These are phyloP conservation scores for Erythrolamprus reginae DNA, from an alignment of 2,113 vertebrate genomes.

Conservation along the genomic window DNA sequence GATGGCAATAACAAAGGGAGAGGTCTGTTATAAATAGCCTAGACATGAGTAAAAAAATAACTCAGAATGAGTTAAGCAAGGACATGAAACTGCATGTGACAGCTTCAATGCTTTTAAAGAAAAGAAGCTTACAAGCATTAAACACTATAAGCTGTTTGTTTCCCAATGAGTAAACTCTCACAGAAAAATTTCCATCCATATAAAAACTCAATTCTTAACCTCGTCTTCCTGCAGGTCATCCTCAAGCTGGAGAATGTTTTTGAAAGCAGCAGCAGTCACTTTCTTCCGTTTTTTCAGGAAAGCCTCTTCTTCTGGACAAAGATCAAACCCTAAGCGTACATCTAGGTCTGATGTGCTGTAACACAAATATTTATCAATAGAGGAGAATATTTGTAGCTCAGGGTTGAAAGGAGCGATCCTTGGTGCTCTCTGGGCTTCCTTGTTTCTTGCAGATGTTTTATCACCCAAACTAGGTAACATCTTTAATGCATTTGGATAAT, in stretches of 20 bases:
- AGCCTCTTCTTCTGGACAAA: conserved; percentile 71
- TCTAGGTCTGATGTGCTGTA: conserved; percentile 62
- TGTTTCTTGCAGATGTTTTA: neutral
- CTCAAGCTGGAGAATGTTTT: conserved; percentile 70
- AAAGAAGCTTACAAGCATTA: neutral
- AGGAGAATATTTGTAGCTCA: neutral
- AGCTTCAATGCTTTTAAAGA: neutral
- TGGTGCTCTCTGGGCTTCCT: neutral
- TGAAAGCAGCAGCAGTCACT: conserved; percentile 67
- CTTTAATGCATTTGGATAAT: neutral
- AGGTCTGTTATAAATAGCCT: neutral
- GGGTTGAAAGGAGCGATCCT: neutral
- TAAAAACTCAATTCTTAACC: conserved; percentile 52
- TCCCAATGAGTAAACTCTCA: neutral
- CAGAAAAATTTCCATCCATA: neutral
- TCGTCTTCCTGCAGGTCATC: conserved; percentile 61
- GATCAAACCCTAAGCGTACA: conserved; percentile 73
- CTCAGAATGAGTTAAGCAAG: neutral
- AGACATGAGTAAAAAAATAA: neutral
- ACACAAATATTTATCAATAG: conserved; percentile 4
- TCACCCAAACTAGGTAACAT: neutral
- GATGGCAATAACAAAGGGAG: neutral
- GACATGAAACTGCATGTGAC: neutral
- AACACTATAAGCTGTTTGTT: neutral
- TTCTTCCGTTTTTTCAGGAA: conserved; percentile 75